Percentiles rank a stretch among this genome's conserved stretches.
Evolutionary conservation across 2,797 vertebrate species (phyloP).

Genomic region (Gallirallus australis): DNA sequence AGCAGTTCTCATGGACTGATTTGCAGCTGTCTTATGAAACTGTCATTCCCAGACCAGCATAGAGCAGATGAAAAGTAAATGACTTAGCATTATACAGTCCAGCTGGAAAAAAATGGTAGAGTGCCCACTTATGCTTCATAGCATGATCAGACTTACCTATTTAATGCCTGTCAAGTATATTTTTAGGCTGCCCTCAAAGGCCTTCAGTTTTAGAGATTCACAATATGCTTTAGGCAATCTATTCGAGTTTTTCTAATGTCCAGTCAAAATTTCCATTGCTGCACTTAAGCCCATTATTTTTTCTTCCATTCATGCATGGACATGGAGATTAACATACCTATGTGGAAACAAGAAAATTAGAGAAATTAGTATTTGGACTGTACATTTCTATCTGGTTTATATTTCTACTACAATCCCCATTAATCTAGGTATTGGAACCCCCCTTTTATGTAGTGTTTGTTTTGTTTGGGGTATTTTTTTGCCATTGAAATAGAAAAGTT

Average conservation of each 20-base stretch:
- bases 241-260: not conserved
- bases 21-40: not conserved
- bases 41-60: not conserved
- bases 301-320: not conserved
- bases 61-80: not conserved
- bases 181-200: not conserved
- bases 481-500: not conserved
- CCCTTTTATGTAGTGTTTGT: not conserved
- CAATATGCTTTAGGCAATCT: not conserved
- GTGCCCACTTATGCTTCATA: not conserved
- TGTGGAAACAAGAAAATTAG: not conserved
- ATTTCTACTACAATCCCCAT: not conserved
- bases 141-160: not conserved
- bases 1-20: slow-evolving; percentile 18
- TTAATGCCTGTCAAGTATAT: not conserved
- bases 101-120: not conserved
- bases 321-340: not conserved
- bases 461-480: not conserved
- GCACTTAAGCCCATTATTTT: not conserved
- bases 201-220: not conserved
- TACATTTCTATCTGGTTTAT: not conserved
- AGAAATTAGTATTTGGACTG: not conserved
- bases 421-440: not conserved
- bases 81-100: not conserved
- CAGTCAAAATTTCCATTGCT: not conserved